Evolutionary conservation across 2,113 vertebrate genomes (phyloP).

Genomic region (Kryptolebias marmoratus): DNA sequence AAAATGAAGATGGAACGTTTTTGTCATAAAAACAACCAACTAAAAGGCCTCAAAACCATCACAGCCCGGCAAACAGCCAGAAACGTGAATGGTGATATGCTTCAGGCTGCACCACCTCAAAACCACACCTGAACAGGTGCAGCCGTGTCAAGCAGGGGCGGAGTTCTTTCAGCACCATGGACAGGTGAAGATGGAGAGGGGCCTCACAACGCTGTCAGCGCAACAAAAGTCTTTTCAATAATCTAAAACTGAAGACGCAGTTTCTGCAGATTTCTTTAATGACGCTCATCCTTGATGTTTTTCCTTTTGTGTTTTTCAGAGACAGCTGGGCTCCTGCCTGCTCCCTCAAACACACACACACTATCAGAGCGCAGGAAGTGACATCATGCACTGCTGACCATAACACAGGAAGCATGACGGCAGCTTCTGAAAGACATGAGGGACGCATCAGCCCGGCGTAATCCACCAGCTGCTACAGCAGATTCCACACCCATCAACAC

Average conservation of each 20-base stretch:
- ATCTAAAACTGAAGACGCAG: not conserved
- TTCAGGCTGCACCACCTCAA: too few species aligned
- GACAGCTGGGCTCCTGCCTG: conserved; percentile 62
- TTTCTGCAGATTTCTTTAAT: conserved; percentile 8
- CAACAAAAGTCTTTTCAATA: not conserved
- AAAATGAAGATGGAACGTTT: too few species aligned
- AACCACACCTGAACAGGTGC: too few species aligned
- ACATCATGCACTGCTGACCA: conserved; percentile 69
- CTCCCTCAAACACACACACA: conserved; percentile 39
- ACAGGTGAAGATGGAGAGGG: too few species aligned
- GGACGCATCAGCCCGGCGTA: conserved; percentile 55
- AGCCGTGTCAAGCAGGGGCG: too few species aligned
- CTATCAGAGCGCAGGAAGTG: conserved; percentile 71
- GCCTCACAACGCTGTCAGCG: too few species aligned
- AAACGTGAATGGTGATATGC: too few species aligned
- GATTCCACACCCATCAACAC: conserved; percentile 50
- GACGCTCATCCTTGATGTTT: conserved; percentile 12
- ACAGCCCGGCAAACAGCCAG: too few species aligned
- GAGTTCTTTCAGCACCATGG: too few species aligned
- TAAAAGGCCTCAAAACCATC: too few species aligned
- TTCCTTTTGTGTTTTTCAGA: conserved; percentile 22
- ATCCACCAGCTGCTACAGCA: conserved; percentile 62
- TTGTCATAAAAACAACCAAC: too few species aligned
- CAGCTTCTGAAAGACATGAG: conserved; percentile 59
- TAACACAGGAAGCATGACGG: conserved; percentile 77